phyloP scores from a whole-genome alignment of 2,797 vertebrate species.

The Anas flavirostris region DNA sequence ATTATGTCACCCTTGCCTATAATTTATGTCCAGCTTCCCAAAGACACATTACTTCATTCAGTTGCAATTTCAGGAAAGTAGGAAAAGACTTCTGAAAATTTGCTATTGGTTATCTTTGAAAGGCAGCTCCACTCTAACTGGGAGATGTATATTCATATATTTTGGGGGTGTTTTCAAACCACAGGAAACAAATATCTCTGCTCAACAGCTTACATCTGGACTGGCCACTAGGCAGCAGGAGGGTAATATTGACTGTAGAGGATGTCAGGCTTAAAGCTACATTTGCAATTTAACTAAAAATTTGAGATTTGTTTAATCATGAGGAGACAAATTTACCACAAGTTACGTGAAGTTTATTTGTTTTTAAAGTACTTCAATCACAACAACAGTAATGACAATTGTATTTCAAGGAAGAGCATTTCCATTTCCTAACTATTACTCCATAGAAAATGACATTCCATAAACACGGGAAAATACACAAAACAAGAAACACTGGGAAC shows the following conservation, averaged over 20 bases:
- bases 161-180: background rate
- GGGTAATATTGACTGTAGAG: background rate
- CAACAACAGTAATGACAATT: background rate
- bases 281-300: background rate
- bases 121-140: background rate
- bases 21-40: background rate
- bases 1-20: background rate
- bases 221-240: background rate
- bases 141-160: background rate
- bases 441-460: background rate
- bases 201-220: background rate
- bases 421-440: background rate
- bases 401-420: background rate
- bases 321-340: background rate
- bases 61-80: background rate
- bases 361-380: background rate
- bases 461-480: background rate
- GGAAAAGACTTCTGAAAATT: background rate
- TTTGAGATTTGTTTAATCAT: background rate
- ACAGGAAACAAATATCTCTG: background rate
- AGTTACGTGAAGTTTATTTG: background rate
- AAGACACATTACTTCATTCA: background rate
- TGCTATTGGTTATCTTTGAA: background rate
- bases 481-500: background rate
- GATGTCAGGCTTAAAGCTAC: background rate